Evolutionary conservation across 2,113 vertebrate species (phyloP), one percentile per base, ranked within the genome.

Genomic region (Thalassoma bifasciatum): DNA sequence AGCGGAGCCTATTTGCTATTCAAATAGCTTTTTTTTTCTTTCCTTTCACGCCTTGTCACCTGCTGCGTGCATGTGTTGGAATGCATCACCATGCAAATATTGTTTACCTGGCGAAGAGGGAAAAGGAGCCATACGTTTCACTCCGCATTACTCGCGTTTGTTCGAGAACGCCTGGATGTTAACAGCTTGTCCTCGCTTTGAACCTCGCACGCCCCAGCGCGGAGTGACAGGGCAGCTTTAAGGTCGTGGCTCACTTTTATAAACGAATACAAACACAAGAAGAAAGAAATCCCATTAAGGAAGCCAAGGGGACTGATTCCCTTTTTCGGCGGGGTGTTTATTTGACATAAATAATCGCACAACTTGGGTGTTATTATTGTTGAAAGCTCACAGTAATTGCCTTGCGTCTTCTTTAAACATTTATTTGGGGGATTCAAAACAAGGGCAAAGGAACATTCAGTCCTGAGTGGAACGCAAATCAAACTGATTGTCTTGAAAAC

Each of bases 1-100:
- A 59, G 57, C 71, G 36, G 49, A 61, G 46, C 56, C 52, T 52
- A 83, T 86, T 86, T 89, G 81, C 74, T 79, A 86, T 82, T 90
- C 87, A 86, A 87, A 87, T 89, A 8, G 1, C 23, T 49, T 52
- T 57, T 42, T 51, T 44, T n/a, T n/a, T n/a, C n/a, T n/a, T n/a
- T n/a, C n/a, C 42, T 10, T 34, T 2, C 44, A 57, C 56, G 50
- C 30, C 30, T 77, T 23, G 19, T 82, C 53, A 70, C 66, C 70
- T 65, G 47, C 37, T 40, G 26, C 16, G 24, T 51, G 23, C n/a
- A 38, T 52, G 26, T 68, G 26, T 65, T 50, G 11, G 24, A 24
- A 66, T 64, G 54, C 75, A 68, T 80, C 63, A 57, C n/a, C 57
- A 81, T 87, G 78, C 57, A 84, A 81, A 86, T 81, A 0, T 26